phyloP scores from a whole-genome alignment of 2,888 invertebrate species.

The Dicyrtomina minuta region DNA sequence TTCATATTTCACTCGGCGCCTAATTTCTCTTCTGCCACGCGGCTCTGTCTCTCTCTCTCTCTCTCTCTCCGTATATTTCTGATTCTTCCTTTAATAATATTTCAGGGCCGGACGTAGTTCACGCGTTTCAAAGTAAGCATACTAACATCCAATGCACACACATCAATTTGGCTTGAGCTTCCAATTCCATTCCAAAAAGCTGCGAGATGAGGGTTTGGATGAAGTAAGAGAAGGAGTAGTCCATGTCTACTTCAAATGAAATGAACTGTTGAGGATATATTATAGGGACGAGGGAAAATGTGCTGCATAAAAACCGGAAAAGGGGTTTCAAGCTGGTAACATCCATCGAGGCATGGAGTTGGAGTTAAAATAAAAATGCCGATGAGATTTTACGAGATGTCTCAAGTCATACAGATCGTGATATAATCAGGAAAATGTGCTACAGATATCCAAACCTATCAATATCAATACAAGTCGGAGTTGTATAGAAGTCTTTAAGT shows the following conservation, averaged over 20 bases:
- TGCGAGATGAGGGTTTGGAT: too few species aligned
- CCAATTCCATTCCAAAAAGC: neutral
- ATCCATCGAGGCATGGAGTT: neutral
- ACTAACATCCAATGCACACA: neutral
- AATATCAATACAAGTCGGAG: too few species aligned
- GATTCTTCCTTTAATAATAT: constrained; percentile 13
- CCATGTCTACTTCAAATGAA: too few species aligned
- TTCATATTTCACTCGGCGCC: constrained; percentile 30
- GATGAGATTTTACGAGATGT: constrained; percentile 15
- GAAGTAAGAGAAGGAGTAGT: too few species aligned
- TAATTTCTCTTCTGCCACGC: constrained; percentile 12
- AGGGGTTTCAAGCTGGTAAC: too few species aligned
- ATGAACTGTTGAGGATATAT: too few species aligned
- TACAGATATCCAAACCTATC: too few species aligned
- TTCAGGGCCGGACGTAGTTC: neutral
- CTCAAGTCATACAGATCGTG: constrained; percentile 5
- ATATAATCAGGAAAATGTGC: neutral
- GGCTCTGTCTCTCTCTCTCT: neutral
- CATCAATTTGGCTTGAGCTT: neutral
- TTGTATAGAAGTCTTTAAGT: too few species aligned
- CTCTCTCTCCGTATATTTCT: neutral
- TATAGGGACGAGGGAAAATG: too few species aligned
- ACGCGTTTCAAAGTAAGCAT: too few species aligned
- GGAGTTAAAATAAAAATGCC: neutral
- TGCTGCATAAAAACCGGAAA: too few species aligned